Conservation (phyloP, 2,888 invertebrate species). For the Nephrotoma flavescens region DNA sequence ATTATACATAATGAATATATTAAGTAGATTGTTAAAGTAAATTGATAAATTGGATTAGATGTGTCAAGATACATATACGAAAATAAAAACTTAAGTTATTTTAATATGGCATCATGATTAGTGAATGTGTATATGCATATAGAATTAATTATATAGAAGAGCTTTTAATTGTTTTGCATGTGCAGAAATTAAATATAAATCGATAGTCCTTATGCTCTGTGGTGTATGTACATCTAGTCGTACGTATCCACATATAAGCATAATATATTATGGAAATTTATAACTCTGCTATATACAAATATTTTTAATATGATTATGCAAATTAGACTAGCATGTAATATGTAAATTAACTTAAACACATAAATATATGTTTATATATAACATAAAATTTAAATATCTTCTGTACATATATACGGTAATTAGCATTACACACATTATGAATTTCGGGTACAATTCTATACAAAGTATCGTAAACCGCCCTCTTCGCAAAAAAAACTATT, state of each 20-base stretch:
- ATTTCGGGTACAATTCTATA: too few species aligned
- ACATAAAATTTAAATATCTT: neutral
- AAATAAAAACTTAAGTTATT: neutral
- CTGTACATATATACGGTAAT: too few species aligned
- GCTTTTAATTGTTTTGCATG: neutral
- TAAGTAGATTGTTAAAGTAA: neutral
- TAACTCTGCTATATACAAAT: neutral
- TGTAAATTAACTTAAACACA: neutral
- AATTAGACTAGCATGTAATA: neutral
- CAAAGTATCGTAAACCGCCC: too few species aligned
- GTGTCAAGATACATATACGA: neutral
- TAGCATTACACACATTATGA: too few species aligned
- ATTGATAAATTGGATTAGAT: neutral
- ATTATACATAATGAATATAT: neutral
- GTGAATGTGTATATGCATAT: neutral
- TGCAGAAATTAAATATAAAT: neutral
- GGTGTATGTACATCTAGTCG: neutral
- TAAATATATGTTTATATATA: neutral
- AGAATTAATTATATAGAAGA: neutral
- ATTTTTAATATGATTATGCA: neutral
- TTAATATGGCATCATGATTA: neutral
- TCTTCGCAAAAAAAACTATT: too few species aligned
- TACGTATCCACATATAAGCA: neutral
- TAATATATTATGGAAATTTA: neutral
- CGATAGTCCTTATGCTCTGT: neutral